Conservation (phyloP, 2,888 invertebrate genomes). For the Tetragonula carbonaria region DNA sequence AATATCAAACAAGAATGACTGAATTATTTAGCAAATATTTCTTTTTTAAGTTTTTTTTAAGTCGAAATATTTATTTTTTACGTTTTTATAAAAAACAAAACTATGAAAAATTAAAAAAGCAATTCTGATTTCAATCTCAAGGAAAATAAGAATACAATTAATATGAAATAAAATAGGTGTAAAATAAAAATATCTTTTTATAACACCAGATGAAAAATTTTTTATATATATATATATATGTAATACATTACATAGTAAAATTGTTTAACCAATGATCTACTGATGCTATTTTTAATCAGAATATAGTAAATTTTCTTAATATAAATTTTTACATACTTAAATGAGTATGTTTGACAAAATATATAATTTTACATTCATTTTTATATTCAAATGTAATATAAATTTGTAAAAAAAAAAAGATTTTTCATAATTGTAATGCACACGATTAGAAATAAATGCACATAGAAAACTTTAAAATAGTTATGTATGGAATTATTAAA, state of each 20-base stretch:
- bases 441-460: constrained; percentile 63
- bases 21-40: constrained; percentile 15
- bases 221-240: constrained; percentile 38
- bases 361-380: constrained; percentile 53
- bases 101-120: not conserved
- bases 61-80: not conserved
- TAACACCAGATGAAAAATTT: constrained; percentile 14
- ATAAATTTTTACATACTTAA: constrained; percentile 49
- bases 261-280: constrained; percentile 38
- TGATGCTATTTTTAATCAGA: constrained; percentile 54
- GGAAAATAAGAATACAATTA: constrained; percentile 20
- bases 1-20: not conserved
- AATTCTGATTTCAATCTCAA: not conserved
- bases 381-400: constrained; percentile 46
- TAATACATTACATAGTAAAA: constrained; percentile 16
- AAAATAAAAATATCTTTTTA: constrained; percentile 8
- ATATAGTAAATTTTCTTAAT: constrained; percentile 54
- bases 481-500: constrained; percentile 32
- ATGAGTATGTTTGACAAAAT: constrained; percentile 49
- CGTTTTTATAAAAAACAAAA: not conserved
- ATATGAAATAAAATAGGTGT: constrained; percentile 9
- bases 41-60: not conserved
- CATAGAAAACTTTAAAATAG: constrained; percentile 39
- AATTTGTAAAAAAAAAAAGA: constrained; percentile 40
- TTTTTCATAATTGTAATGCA: constrained; percentile 36